A percentile compares a stretch with the other conserved stretches of the same genome.
phyloP scores from a whole-genome alignment of 2,113 vertebrate genomes.

The Mesoclemmys tuberculata region DNA sequence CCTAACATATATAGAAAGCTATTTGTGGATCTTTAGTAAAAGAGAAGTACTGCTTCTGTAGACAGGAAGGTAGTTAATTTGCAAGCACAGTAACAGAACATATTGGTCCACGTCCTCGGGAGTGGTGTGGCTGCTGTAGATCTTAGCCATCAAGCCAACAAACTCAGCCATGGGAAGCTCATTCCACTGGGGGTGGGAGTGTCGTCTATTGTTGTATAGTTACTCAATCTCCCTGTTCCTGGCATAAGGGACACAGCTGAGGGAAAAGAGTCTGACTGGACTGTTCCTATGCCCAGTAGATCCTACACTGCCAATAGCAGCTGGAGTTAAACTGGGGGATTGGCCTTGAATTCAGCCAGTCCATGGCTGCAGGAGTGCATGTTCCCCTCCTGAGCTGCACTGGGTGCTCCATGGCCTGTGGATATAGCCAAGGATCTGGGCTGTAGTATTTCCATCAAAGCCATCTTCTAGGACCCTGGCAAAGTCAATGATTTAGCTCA shows the following conservation, averaged over 20 bases:
- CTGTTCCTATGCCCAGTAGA: background rate
- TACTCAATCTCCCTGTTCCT: background rate
- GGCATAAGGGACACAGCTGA: background rate
- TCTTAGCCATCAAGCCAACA: background rate
- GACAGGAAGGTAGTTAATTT: background rate
- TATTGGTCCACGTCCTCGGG: background rate
- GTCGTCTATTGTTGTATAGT: background rate
- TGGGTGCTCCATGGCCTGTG: fast-evolving
- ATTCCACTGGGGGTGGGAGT: background rate
- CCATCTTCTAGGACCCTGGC: background rate
- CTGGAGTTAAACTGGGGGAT: background rate
- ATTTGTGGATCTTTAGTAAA: background rate
- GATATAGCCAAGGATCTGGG: background rate
- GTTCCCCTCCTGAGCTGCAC: fast-evolving
- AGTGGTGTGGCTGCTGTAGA: background rate
- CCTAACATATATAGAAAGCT: background rate
- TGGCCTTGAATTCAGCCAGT: background rate
- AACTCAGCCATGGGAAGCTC: background rate
- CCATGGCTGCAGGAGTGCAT: background rate
- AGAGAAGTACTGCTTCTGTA: background rate
- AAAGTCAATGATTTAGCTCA: background rate
- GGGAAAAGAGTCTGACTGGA: background rate
- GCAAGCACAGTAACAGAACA: background rate
- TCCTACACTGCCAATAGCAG: background rate
- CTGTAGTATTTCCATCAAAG: background rate